Conservation (phyloP, 2,888 invertebrate species). For the Apotomis capreana region DNA sequence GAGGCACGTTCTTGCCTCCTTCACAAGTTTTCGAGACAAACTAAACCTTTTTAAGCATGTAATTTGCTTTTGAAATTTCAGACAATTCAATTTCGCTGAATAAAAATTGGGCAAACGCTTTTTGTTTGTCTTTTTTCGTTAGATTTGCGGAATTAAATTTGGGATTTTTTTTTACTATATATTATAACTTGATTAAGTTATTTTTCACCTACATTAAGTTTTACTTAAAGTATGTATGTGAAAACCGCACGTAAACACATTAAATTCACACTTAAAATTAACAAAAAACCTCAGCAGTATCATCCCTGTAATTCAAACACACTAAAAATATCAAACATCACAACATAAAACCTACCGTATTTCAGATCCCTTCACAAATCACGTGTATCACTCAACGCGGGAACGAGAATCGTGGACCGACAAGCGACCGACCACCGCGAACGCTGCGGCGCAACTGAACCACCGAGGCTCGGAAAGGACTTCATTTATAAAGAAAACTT, state of each 20-base stretch:
- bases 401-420: neutral
- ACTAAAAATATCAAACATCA: neutral
- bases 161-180: neutral
- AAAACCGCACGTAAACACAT: no score
- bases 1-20: constrained; percentile 30
- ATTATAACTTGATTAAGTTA: no score
- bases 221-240: no score
- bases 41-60: constrained; percentile 34
- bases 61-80: constrained; percentile 17
- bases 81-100: constrained; percentile 4
- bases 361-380: constrained; percentile 28
- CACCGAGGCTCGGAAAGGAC: neutral
- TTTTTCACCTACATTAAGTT: no score
- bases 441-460: constrained; percentile 27
- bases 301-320: neutral
- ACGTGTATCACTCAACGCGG: constrained; percentile 22
- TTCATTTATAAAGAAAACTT: constrained; percentile 23
- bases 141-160: neutral
- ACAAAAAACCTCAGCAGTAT: no score
- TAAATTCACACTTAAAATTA: no score
- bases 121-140: neutral
- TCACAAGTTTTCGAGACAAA: constrained; percentile 31
- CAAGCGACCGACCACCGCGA: constrained; percentile 15
- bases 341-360: constrained; percentile 22
- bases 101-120: neutral